Percentiles rank a stretch among this genome's conserved stretches.
Conservation (phyloP, 2,113 vertebrate species). For the Copsychus sechellarum region DNA sequence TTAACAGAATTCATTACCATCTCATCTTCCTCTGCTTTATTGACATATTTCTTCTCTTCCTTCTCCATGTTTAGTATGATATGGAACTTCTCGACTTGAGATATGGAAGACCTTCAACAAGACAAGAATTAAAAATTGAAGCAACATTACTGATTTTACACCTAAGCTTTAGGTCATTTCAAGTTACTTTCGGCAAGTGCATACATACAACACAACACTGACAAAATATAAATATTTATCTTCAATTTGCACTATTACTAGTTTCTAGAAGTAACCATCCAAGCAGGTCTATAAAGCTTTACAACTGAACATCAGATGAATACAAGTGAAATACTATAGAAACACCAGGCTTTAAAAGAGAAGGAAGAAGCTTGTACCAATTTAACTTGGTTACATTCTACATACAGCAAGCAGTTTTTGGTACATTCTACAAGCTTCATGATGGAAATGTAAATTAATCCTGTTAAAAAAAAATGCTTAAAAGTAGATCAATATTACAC, state of each 20-base stretch:
- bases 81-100: slow-evolving; percentile 39
- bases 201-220: background rate
- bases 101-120: slow-evolving; percentile 59
- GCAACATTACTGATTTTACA: background rate
- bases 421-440: background rate
- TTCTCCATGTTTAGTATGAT: slow-evolving; percentile 86
- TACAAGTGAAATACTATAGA: background rate
- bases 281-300: background rate
- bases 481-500: background rate
- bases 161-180: background rate
- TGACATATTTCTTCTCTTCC: slow-evolving; percentile 87
- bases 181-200: background rate
- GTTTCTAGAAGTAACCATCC: background rate
- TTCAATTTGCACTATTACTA: background rate
- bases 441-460: background rate
- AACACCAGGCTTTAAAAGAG: background rate
- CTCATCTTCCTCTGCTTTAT: slow-evolving; percentile 93
- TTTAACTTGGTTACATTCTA: background rate
- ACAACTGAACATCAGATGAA: background rate
- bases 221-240: background rate
- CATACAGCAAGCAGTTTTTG: background rate
- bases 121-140: background rate
- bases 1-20: slow-evolving; percentile 78
- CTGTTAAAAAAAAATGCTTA: background rate
- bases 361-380: background rate